Evolutionary conservation across 2,113 vertebrate genomes (phyloP), one percentile per base, ranked within the genome.

Genomic region (Pachypanchax playfairii): DNA sequence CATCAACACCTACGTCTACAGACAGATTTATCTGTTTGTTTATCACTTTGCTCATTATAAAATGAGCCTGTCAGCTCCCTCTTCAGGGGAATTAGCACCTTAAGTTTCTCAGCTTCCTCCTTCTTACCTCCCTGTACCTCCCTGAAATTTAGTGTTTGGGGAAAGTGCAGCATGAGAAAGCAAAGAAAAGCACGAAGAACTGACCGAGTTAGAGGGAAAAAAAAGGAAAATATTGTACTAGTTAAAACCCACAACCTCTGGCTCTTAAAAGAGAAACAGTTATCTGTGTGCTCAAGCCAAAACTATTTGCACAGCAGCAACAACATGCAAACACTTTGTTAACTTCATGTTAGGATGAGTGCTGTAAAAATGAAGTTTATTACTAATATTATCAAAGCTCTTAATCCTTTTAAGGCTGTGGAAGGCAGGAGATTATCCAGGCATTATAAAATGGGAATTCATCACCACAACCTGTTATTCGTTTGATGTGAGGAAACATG

Each of bases 71-170:
- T 87, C 81, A 82, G 71, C 75, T 59, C 79, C 71, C 78, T 73
- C 76, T 89, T 80, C 67, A 70, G 72, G 35, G 1, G 11, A 83
- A 88, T 89, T 89, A 81, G 77, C 81, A 83, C 83, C 73, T 80
- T 70, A 73, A 86, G 75, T 44, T 20, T 43, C 65, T 79, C 39
- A n/a, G n/a, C n/a, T 48, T 22, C 53, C 69, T 46, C 49, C 67
- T 72, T 62, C 62, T 66, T 62, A 67, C 59, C 48, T 54, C 47
- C 41, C 61, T 43, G 69, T 17, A n/a, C n/a, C n/a, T n/a, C n/a
- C n/a, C n/a, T n/a, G n/a, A n/a, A n/a, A n/a, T n/a, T n/a, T n/a
- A n/a, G n/a, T n/a, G n/a, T n/a, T n/a, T n/a, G n/a, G n/a, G n/a
- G 73, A 67, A 77, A 64, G 62, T 44, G 62, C n/a, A 84, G 64